Base-by-base conservation (phyloP, 1,140 invertebrate genomes). In the Chrysopa pallens region DNA sequence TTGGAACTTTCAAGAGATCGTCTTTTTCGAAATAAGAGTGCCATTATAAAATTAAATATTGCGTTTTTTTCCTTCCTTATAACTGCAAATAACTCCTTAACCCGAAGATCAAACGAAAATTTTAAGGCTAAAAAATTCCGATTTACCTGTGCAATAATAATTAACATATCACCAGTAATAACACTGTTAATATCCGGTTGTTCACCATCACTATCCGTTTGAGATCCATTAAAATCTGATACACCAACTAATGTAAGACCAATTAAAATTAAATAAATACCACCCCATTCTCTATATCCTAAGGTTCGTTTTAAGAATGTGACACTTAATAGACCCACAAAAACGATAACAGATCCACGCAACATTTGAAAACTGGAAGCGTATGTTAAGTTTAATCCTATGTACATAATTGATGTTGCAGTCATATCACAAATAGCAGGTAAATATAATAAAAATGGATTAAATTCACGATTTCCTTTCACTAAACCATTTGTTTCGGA, bases 351-450 rank as follows among this genome's bases (percentile, higher is more conserved):
- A 46, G 91, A 78, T 43, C 84, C 89, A 70, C 92, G 68, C 48
- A 97, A 77, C 92, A 97, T 97, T 68, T 96, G 92, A 59, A 94
- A 96, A 55, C 88, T 93, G 42, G 87, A 92, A 1, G 86, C 83
- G 59, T 84, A 92, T 1, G 93, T 97, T 50, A 97, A 62, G 52
- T 77, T 93, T 12, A 97, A 65, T 7, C 88, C 91, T 39, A 95
- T 72, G 48, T 94, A 91, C 80, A 92, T 88, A 8, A 84, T 69
- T 1, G 85, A 84, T 8, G 87, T 89, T 8, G 73, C 83, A 43
- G 73, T 61, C 68, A 84, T 82, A 60, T 95, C 89, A 59, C 84
- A 84, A 48, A 90, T 60, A 5, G 88, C 84, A 2, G 90, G 84
- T 33, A 88, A 70, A 23, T 90, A 62, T 50, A 97, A 75, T 39